These are phyloP conservation scores for Mirza zaza DNA, from an alignment of 2,113 vertebrate genomes.

Conservation along the genomic window DNA sequence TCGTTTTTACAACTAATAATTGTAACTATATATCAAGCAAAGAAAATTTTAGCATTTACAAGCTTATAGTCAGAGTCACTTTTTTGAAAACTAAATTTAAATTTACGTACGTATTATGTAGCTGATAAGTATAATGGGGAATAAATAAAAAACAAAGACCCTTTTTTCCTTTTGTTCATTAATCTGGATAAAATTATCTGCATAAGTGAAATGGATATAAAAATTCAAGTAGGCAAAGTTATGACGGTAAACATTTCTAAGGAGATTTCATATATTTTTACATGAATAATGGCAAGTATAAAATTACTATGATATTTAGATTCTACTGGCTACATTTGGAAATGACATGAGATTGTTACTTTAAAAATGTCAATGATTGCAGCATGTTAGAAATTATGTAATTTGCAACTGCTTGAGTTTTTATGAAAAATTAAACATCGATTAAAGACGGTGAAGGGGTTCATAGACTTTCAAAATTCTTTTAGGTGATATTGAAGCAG, in stretches of 20 bases:
- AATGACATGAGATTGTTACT: background rate
- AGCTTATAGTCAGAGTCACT: background rate
- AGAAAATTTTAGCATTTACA: conserved; percentile 12
- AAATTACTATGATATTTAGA: background rate
- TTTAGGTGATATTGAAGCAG: background rate
- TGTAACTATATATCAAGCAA: conserved; percentile 12
- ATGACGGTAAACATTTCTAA: background rate
- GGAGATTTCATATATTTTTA: background rate
- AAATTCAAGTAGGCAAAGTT: background rate
- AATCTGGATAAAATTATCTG: background rate
- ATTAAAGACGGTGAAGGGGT: background rate
- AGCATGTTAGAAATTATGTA: background rate
- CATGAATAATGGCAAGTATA: background rate
- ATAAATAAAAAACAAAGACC: background rate
- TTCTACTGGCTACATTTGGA: background rate
- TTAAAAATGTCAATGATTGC: background rate
- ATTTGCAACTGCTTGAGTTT: background rate
- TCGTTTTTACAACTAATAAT: background rate
- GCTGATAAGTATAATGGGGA: background rate
- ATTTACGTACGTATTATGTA: background rate
- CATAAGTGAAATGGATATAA: background rate
- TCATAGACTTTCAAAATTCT: background rate
- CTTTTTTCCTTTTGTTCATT: background rate
- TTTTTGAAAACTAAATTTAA: background rate
- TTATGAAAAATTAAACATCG: background rate